These are phyloP conservation scores for Tachysurus fulvidraco DNA, from an alignment of 2,113 vertebrate species.

Conservation along the genomic window DNA sequence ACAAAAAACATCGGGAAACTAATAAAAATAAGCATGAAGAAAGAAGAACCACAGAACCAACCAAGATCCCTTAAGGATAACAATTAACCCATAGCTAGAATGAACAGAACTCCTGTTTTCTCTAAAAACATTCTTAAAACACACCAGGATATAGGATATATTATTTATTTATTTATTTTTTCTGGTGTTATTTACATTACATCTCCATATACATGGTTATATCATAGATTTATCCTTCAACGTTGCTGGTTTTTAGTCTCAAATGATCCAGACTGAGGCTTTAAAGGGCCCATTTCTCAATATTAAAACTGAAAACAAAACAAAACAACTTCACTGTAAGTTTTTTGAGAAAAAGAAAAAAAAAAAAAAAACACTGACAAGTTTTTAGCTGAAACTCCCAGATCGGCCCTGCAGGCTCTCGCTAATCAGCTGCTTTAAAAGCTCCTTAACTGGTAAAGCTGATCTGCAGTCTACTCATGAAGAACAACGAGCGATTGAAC, in stretches of 20 bases:
- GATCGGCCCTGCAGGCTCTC: background rate
- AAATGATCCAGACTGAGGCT: too few species aligned
- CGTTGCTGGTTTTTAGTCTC: background rate
- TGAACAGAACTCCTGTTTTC: background rate
- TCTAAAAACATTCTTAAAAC: background rate
- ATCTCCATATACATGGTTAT: too few species aligned
- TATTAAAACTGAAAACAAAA: background rate
- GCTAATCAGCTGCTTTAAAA: slow-evolving; percentile 6
- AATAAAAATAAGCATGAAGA: too few species aligned
- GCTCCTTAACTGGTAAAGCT: background rate
- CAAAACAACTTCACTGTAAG: background rate
- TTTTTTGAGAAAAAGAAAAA: background rate
- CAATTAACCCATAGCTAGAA: background rate
- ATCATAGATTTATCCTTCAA: too few species aligned
- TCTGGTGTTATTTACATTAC: too few species aligned
- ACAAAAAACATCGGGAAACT: too few species aligned
- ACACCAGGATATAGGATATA: background rate
- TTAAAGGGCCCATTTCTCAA: background rate
- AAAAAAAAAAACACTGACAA: background rate
- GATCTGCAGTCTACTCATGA: background rate
- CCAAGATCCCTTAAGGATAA: background rate
- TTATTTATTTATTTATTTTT: background rate
- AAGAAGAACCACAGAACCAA: background rate
- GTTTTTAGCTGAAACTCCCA: background rate
- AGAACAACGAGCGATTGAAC: slow-evolving; percentile 15